Base-by-base conservation (phyloP, 2,113 vertebrate species). In the Salminus brasiliensis region DNA sequence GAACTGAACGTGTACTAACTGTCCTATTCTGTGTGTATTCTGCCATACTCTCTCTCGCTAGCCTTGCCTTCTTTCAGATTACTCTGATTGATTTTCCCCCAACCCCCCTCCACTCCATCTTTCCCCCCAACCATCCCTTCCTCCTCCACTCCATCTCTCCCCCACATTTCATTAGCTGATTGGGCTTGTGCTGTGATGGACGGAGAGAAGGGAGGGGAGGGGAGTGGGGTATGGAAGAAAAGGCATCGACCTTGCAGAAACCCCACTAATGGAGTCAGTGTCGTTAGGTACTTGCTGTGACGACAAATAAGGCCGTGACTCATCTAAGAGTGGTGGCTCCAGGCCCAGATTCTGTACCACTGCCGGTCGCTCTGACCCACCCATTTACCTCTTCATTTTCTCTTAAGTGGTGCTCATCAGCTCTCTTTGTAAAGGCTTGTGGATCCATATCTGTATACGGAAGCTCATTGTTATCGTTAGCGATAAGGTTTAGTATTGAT, bases 141-240 rank as follows among this genome's bases (percentile, higher is more conserved):
- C 3, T 47, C 43, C 41, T 70, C 25, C 27, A 41, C 45, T 70
- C 67, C n/a, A 9, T 25, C 62, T 66, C 29, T 18, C 30, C 60
- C 18, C 67, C 67, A 18, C 39, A 32, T 70, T 49, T 70, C 67
- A 70, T 70, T 70, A 70, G 67, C 41, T 70, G 67, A 70, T 70
- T 70, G 52, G 18, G 16, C 16, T 47, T 80, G 71, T 53, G 0
- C 23, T 39, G 34, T 9, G 21, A 34, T 34, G 29, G 60, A 34
- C 29, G 1, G 12, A 68, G 39, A 43, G 23, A 29, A 11, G 18
- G 8, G 21, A 23, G n/a, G 4, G 36, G 32, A n/a, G 32, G 66
- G 66, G 23, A n/a, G 67, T 29, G 5, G 39, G 9, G 12, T 34
- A 3, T 23, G 21, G 12, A 60, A 13, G 32, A 39, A 45, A 55